Base-by-base conservation (phyloP, 2,113 vertebrate genomes). In the Columba livia region DNA sequence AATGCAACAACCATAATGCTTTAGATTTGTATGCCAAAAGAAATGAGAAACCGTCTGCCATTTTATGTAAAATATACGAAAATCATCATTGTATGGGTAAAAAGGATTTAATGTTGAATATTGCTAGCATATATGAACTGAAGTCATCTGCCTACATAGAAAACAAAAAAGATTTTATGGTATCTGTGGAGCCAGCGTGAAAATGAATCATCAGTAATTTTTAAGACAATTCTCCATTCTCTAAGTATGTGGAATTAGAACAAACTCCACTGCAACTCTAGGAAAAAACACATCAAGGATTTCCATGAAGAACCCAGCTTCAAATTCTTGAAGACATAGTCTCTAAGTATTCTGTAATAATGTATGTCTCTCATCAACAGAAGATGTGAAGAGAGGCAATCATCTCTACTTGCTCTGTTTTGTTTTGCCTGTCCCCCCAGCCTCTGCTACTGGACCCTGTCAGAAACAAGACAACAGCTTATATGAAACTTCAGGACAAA, bases 301-400 rank as follows among this genome's bases (percentile, higher is more conserved):
- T 73, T 89, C 74, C 75, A 54, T 24, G 9, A 85, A 85, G 38
- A 73, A 73, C 2, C 4, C 19, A 48, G 29, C 15, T 62, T 56
- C 26, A 62, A 58, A 47, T 32, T 79, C 42, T 60, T 50, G 44
- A 79, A 62, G 36, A 56, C 18, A 36, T 3, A 26, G 14, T 48
- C 24, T 64, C n/a, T 28, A 20, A 85, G 44, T 17, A 73, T 58
- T 67, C 47, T 51, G 28, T 31, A 73, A 84, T 64, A 53, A 38
- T 0, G 16, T 9, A 53, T 5, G 31, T 13, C 32, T 83, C 67
- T 50, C 21, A 71, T 10, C 0, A 0, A 42, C 29, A 80, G 15
- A 82, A 42, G 15, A 11, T 12, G 26, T 25, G 18, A 71, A 70
- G 17, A 80, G 21, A 81, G 75, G 44, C 32, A 67, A 81, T 1